Conservation (phyloP, 2,888 invertebrate genomes). For the Cecidostiba fungosa region DNA sequence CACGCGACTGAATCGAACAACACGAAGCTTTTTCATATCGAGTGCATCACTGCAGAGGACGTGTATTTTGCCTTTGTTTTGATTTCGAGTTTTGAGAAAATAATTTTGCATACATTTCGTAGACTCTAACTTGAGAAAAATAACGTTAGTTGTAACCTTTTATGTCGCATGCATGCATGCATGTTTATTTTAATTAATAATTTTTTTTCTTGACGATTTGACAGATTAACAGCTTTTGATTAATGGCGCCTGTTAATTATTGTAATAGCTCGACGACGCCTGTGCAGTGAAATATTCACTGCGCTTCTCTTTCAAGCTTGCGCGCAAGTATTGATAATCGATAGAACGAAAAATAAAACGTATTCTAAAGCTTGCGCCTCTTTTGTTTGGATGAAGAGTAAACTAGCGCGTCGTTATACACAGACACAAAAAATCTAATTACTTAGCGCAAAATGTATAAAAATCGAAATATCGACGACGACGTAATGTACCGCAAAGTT, state of each 20-base stretch:
- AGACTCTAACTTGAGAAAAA: too few relatives aligned
- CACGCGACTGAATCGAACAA: not conserved
- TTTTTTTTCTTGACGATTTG: not conserved
- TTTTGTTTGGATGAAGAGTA: not conserved
- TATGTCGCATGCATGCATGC: too few relatives aligned
- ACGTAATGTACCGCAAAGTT: not conserved
- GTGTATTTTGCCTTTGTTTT: too few relatives aligned
- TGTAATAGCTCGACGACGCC: constrained; percentile 1
- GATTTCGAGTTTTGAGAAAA: too few relatives aligned
- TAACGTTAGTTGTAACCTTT: too few relatives aligned
- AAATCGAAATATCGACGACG: not conserved
- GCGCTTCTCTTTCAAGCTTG: not conserved
- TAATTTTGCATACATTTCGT: too few relatives aligned
- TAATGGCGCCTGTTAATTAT: constrained; percentile 1
- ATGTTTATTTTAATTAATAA: not conserved
- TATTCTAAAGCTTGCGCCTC: constrained; percentile 4
- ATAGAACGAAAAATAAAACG: not conserved
- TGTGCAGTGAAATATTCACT: not conserved
- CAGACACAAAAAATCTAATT: constrained; percentile 11
- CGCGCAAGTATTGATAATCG: constrained; percentile 8
- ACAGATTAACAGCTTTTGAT: not conserved
- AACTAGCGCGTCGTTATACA: not conserved
- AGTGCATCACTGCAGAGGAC: not conserved
- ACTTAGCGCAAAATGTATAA: not conserved
- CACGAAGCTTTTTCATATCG: not conserved